These are phyloP conservation scores for Leptopilina syphax DNA, from an alignment of 2,888 invertebrate species.

Conservation along the genomic window DNA sequence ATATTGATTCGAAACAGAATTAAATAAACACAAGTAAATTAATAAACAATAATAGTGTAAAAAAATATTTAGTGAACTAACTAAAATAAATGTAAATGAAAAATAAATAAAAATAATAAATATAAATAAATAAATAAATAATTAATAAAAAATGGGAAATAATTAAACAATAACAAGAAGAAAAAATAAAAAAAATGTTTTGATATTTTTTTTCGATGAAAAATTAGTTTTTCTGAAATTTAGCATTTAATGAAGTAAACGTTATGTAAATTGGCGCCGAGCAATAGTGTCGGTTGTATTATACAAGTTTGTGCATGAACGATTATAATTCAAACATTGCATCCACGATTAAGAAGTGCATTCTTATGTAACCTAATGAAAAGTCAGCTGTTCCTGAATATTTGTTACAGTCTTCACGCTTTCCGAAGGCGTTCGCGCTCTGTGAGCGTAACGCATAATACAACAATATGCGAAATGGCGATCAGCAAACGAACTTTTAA, in stretches of 20 bases:
- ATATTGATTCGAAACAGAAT: too few species aligned
- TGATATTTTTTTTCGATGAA: too few species aligned
- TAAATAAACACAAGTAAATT: too few species aligned
- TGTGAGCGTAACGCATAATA: conserved; percentile 66
- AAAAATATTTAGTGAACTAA: too few species aligned
- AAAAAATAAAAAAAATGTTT: too few species aligned
- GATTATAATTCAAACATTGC: conserved; percentile 42
- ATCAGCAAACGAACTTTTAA: conserved; percentile 39
- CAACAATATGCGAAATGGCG: conserved; percentile 47
- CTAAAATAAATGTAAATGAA: too few species aligned
- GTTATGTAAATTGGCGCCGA: not conserved
- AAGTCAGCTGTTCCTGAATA: conserved; percentile 46
- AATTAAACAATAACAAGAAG: too few species aligned
- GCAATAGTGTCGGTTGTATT: not conserved
- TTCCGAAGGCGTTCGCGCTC: conserved; percentile 69
- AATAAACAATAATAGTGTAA: too few species aligned
- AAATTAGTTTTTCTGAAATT: too few species aligned
- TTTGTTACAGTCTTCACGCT: conserved; percentile 69
- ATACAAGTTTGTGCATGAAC: conserved; percentile 12
- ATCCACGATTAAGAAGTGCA: conserved; percentile 53
- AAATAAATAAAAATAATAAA: too few species aligned
- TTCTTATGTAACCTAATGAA: conserved; percentile 62
- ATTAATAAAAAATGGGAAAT: too few species aligned
- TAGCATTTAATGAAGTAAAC: not conserved
- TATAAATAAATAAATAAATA: too few species aligned